Conservation (phyloP, 2,888 invertebrate species). For the Tipula lateralis region DNA sequence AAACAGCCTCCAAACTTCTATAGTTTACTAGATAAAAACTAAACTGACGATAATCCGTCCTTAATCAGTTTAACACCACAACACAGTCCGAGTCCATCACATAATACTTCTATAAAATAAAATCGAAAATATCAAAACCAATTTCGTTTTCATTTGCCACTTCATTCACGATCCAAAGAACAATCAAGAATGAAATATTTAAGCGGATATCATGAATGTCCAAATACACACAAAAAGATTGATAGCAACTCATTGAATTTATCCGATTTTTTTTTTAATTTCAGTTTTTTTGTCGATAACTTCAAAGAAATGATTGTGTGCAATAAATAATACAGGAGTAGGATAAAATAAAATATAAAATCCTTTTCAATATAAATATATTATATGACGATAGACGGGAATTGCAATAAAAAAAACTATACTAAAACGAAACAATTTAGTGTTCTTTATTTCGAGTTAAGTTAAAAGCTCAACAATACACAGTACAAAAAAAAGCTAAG, state of each 20-base stretch:
- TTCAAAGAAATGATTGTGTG: background rate
- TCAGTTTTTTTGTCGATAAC: background rate
- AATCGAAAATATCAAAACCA: background rate
- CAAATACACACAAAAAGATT: background rate
- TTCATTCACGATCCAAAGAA: background rate
- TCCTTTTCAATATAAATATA: background rate
- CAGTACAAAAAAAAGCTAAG: background rate
- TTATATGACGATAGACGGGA: background rate
- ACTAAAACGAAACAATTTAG: background rate
- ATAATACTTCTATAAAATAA: no score
- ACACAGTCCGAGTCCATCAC: no score
- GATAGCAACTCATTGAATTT: background rate
- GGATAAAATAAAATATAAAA: background rate
- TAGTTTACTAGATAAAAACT: no score
- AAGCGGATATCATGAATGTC: background rate
- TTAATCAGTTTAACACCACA: no score
- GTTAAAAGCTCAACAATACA: background rate
- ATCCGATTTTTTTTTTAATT: background rate
- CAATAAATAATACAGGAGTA: background rate
- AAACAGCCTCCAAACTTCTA: no score
- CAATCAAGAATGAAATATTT: background rate
- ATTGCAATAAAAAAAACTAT: background rate
- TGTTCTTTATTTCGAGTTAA: background rate
- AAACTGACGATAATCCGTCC: no score
- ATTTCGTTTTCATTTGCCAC: background rate